These are phyloP conservation scores for Regulus satrapa DNA, from an alignment of 2,113 vertebrate species.

Conservation along the genomic window DNA sequence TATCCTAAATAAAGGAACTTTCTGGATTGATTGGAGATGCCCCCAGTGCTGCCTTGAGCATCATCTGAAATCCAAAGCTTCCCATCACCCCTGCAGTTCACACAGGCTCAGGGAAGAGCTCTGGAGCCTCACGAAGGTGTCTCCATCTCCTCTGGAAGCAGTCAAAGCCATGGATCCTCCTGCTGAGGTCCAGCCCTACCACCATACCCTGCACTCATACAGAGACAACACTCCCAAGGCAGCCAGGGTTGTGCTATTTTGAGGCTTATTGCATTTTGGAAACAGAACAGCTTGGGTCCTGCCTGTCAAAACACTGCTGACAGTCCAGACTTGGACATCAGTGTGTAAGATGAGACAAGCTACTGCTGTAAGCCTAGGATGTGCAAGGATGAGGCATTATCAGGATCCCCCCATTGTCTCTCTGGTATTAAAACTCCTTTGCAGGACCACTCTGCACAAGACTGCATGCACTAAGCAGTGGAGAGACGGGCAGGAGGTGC, in stretches of 20 bases:
- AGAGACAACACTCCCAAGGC: neutral
- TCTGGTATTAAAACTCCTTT: neutral
- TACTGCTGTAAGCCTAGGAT: neutral
- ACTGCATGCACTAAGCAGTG: neutral
- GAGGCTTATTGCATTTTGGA: neutral
- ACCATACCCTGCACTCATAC: neutral
- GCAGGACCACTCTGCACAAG: neutral
- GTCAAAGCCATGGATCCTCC: rapidly evolving
- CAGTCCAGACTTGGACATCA: neutral
- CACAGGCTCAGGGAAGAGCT: neutral
- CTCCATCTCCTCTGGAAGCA: neutral
- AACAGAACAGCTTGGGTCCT: neutral
- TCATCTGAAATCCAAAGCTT: neutral
- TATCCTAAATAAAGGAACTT: neutral
- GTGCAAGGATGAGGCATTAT: neutral
- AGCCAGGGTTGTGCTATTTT: neutral
- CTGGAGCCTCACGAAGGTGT: neutral
- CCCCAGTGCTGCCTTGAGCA: neutral
- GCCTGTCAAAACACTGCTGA: neutral
- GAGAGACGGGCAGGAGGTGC: neutral
- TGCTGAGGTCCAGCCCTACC: neutral
- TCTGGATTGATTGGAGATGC: neutral
- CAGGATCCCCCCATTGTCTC: neutral
- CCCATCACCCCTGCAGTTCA: neutral
- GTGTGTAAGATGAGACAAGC: too few species aligned